A percentile compares a stretch with the other conserved stretches of the same genome.
phyloP scores from a whole-genome alignment of 2,888 invertebrate genomes.

The Eupeodes luniger region DNA sequence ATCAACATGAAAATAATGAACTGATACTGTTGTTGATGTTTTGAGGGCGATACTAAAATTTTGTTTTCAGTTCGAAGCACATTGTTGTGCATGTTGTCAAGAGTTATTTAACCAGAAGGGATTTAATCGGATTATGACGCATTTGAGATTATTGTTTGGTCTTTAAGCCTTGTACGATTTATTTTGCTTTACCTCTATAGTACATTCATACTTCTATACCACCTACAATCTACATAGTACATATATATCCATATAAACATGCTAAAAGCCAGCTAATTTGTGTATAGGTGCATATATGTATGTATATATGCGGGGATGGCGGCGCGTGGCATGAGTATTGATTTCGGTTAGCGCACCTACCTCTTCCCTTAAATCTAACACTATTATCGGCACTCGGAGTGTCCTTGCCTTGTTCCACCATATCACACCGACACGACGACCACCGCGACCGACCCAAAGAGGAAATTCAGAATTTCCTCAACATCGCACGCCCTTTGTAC shows the following conservation, averaged over 20 bases:
- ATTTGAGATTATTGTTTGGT: slow-evolving; percentile 73
- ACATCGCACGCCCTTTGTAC: slow-evolving; percentile 67
- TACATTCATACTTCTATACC: not conserved
- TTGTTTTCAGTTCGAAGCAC: slow-evolving; percentile 72
- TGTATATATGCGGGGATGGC: not conserved
- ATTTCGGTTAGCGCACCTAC: slow-evolving; percentile 56
- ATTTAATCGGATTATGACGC: slow-evolving; percentile 76
- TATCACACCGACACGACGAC: too few relatives aligned
- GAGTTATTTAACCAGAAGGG: slow-evolving; percentile 75
- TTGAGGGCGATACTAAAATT: slow-evolving; percentile 69
- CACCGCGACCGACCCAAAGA: not conserved
- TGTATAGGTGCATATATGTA: too few relatives aligned
- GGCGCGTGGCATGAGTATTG: slow-evolving; percentile 42
- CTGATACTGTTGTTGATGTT: slow-evolving; percentile 75
- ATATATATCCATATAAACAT: not conserved
- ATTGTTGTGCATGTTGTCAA: slow-evolving; percentile 74
- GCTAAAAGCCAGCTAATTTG: not conserved
- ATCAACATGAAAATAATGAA: slow-evolving; percentile 74
- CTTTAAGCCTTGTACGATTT: slow-evolving; percentile 75
- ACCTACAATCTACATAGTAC: slow-evolving; percentile 24
- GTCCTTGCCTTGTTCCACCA: slow-evolving; percentile 7
- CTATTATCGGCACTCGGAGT: slow-evolving; percentile 6
- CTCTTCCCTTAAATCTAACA: slow-evolving; percentile 10
- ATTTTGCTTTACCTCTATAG: slow-evolving; percentile 34
- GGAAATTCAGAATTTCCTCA: slow-evolving; percentile 63